A percentile compares a stretch with the other conserved stretches of the same genome.
phyloP scores from a whole-genome alignment of 2,113 vertebrate species.

The Genyomyrus donnyi region DNA sequence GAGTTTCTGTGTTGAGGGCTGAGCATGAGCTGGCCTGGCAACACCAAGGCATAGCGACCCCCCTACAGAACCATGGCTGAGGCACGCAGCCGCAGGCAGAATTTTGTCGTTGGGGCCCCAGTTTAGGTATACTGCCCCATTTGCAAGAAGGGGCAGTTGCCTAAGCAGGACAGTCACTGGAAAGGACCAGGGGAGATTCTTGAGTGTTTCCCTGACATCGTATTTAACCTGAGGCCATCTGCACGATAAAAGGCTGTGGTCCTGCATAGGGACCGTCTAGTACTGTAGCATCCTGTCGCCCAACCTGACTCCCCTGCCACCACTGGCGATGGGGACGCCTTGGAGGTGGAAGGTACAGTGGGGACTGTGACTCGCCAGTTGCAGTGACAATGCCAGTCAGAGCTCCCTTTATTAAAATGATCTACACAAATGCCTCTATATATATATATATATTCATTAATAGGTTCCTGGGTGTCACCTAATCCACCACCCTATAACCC shows the following conservation, averaged over 20 bases:
- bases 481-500: background rate
- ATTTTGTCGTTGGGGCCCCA: background rate
- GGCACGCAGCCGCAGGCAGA: background rate
- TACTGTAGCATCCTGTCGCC: background rate
- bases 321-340: background rate
- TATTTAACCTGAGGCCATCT: background rate
- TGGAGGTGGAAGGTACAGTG: background rate
- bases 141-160: background rate
- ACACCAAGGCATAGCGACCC: background rate
- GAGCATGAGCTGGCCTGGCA: too few relatives aligned
- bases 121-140: background rate
- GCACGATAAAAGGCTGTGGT: background rate
- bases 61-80: background rate
- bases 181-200: background rate
- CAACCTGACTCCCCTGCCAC: background rate
- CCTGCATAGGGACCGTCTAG: background rate
- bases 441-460: background rate
- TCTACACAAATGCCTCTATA: background rate
- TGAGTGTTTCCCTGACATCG: background rate
- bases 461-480: background rate
- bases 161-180: background rate
- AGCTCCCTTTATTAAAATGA: background rate
- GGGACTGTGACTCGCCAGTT: background rate
- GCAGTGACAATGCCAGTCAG: background rate
- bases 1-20: too few relatives aligned